phyloP scores from a whole-genome alignment of 2,888 invertebrate genomes.

The Pandemis cinnamomeana region DNA sequence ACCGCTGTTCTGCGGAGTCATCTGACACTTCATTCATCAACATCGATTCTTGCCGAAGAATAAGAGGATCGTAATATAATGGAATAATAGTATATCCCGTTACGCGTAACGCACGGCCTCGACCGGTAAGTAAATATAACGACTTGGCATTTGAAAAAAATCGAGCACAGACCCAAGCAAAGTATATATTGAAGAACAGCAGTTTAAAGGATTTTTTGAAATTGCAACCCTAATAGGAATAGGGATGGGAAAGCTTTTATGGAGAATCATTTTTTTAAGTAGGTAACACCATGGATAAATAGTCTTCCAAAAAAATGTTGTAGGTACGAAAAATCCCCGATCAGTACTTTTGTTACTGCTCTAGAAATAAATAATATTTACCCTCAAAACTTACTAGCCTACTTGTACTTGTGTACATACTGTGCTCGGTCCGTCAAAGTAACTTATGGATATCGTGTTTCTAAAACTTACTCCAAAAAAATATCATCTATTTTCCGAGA shows the following conservation, averaged over 20 bases:
- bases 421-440: slow-evolving; percentile 16
- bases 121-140: too few relatives aligned
- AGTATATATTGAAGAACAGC: too few relatives aligned
- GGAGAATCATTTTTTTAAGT: too few relatives aligned
- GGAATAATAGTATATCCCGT: background rate
- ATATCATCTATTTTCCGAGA: slow-evolving; percentile 42
- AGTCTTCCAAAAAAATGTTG: too few relatives aligned
- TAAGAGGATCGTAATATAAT: background rate
- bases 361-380: background rate
- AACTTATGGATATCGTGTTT: slow-evolving; percentile 42
- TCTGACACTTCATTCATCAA: slow-evolving; percentile 1
- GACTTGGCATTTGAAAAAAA: too few relatives aligned
- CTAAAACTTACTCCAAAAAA: slow-evolving; percentile 40
- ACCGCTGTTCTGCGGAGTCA: background rate
- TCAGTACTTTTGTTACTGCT: background rate
- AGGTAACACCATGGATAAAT: too few relatives aligned
- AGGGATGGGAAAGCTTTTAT: too few relatives aligned
- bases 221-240: too few relatives aligned
- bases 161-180: too few relatives aligned
- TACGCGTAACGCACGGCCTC: background rate
- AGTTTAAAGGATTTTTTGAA: too few relatives aligned
- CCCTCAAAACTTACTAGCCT: background rate
- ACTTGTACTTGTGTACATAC: background rate
- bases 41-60: background rate
- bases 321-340: too few relatives aligned